Percentiles rank a stretch among this genome's conserved stretches.
Conservation (phyloP, 2,797 vertebrate genomes). For the Chelonia mydas region DNA sequence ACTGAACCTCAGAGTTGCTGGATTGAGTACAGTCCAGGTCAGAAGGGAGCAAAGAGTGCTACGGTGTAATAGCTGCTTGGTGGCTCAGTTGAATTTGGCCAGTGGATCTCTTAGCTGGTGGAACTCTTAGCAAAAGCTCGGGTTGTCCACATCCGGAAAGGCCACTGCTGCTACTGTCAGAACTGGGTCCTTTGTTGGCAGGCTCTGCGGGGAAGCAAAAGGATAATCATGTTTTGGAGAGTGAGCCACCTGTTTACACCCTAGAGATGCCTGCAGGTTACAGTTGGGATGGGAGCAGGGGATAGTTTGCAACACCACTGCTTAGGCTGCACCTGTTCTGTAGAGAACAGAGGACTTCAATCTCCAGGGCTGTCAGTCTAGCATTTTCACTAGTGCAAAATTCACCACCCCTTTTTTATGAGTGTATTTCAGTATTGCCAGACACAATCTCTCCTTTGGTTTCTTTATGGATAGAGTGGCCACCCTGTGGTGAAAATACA, state of each 20-base stretch:
- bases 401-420: not conserved
- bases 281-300: not conserved
- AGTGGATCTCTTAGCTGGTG: not conserved
- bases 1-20: not conserved
- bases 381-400: conserved; percentile 17
- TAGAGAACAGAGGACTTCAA: not conserved
- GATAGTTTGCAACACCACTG: not conserved
- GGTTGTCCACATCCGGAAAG: accelerated
- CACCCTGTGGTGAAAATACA: not conserved
- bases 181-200: not conserved
- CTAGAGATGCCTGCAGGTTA: not conserved
- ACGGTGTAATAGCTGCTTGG: not conserved
- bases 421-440: conserved; percentile 41
- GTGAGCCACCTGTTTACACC: not conserved
- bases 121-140: not conserved
- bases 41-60: not conserved
- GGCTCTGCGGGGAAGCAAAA: not conserved
- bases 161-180: not conserved
- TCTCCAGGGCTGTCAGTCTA: not conserved
- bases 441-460: not conserved
- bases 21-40: not conserved
- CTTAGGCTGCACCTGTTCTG: not conserved
- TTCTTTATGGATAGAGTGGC: conserved; percentile 36
- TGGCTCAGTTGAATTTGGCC: not conserved
- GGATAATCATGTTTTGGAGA: not conserved